Evolutionary conservation across 2,888 invertebrate species (phyloP).

Genomic region (Teleiodes luculella): DNA sequence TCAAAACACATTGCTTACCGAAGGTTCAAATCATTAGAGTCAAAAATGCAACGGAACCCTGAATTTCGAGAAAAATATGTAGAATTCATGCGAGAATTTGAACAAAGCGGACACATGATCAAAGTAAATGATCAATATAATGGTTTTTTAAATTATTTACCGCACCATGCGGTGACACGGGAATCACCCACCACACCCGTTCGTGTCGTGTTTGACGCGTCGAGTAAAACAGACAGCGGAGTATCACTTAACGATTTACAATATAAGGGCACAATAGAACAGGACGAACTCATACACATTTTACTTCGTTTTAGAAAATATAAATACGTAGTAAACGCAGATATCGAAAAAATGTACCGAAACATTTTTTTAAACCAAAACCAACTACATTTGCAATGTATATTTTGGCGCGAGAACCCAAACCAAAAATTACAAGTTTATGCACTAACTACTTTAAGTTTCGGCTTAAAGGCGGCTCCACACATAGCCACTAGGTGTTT

Average conservation of each 20-base stretch:
- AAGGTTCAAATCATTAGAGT: conserved; percentile 7
- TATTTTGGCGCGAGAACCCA: background rate
- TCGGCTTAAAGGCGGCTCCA: background rate
- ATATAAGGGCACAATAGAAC: background rate
- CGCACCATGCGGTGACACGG: conserved; percentile 11
- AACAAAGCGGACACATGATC: conserved; percentile 8
- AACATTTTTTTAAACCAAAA: background rate
- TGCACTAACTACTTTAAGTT: background rate
- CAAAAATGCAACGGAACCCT: conserved; percentile 8
- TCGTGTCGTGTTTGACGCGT: conserved; percentile 12
- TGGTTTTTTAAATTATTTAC: conserved; percentile 14
- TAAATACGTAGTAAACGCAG: background rate
- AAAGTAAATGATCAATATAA: background rate
- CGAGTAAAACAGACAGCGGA: conserved; percentile 6
- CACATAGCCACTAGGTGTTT: background rate
- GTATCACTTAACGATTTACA: conserved; percentile 3
- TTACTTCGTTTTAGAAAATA: background rate
- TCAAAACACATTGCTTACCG: conserved; percentile 6
- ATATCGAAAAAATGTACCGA: conserved; percentile 1
- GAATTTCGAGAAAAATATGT: conserved; percentile 10
- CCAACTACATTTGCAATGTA: background rate
- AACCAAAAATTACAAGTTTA: background rate
- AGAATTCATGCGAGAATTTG: conserved; percentile 10
- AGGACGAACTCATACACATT: background rate
- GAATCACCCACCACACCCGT: conserved; percentile 10